Evolutionary conservation across 2,113 vertebrate genomes (phyloP), one percentile per base, ranked within the genome.

Genomic region (Peromyscus polionotus): DNA sequence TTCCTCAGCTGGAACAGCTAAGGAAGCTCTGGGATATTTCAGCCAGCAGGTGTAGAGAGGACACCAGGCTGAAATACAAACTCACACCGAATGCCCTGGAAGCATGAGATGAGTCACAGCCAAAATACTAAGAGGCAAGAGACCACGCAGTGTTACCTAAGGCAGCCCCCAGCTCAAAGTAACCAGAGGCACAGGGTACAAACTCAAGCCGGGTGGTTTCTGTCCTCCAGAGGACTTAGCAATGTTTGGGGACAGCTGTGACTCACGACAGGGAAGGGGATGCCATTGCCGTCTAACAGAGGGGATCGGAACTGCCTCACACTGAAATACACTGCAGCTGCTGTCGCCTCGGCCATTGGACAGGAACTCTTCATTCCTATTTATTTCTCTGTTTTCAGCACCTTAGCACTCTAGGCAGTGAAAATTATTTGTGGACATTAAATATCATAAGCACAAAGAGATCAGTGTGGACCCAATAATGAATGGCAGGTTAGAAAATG

Each of bases 21-120:
- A 36, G 48, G n/a, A 77, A 77, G 61, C 75, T 22, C 67, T 79
- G 63, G n/a, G 42, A 51, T 57, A 57, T 67, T 91, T 88, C 48
- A 42, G 76, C 16, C 83, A 81, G 87, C 36, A 93, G 57, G 20
- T 42, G 19, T 70, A 48, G 63, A 8, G 3, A 33, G 70, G 45
- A 87, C 86, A 94, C 39, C 88, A 20, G 48, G 28, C 54, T 96
- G 67, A 90, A 85, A 79, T 59, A 65, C 16, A 76, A 68, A 80
- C 39, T 85, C 54, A 61, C 28, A 39, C 28, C 51, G 63, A 93
- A 79, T 10, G 16, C 12, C 65, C 0, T 77, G 26, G 76, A 90
- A 83, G n/a, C 79, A 3, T 68, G 45, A 70, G 4, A 33, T 59
- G 85, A 93, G 85, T 79, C 81, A 67, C 9, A 84, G 61, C 42